Evolutionary conservation across 1,140 invertebrate species (phyloP), one percentile per base, ranked within the genome.

Genomic region (Thaumetopoea pityocampa): DNA sequence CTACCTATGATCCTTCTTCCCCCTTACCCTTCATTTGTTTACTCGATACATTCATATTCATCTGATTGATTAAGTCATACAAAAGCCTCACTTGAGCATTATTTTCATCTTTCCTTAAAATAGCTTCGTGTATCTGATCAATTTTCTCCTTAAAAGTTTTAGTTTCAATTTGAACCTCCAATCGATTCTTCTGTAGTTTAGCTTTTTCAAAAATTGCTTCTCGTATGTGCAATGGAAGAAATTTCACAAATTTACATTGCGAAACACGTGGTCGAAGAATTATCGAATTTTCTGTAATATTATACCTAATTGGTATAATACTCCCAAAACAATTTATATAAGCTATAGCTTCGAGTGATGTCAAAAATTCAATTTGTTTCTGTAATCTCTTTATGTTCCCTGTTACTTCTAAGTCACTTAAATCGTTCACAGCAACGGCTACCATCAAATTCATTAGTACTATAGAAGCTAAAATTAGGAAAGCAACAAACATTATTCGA

Each of bases 371-470:
- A 1, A 85, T 78, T 59, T 86, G 85, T 24, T 85, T 82, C 0
- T 61, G 78, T 3, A 85, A 37, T 37, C 85, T 69, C 26, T 70
- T 56, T 5, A 85, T 82, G 41, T 86, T 86, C 2, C 87, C 88
- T 23, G 85, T 63, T 2, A 85, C 80, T 63, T 89, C 82, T 30
- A 90, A 69, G 43, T 86, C 86, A 54, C 87, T 87, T 11, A 90
- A 89, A 51, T 91, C 89, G 49, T 87, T 90, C 7, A 90, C 89
- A 17, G 89, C 89, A 17, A 90, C 78, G 51, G 89, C 90, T 4
- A 90, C 86, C 70, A 90, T 85, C 19, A 90, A 59, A 55, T 90
- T 89, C 86, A 89, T 89, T 7, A 90, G 64, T 2, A 90, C 89
- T 24, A 91, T 89, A 20, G 88, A 87, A n/a, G 87, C 87, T n/a